These are phyloP conservation scores for Stegophylla sp. DNA, from an alignment of 2,888 invertebrate genomes.

Conservation along the genomic window DNA sequence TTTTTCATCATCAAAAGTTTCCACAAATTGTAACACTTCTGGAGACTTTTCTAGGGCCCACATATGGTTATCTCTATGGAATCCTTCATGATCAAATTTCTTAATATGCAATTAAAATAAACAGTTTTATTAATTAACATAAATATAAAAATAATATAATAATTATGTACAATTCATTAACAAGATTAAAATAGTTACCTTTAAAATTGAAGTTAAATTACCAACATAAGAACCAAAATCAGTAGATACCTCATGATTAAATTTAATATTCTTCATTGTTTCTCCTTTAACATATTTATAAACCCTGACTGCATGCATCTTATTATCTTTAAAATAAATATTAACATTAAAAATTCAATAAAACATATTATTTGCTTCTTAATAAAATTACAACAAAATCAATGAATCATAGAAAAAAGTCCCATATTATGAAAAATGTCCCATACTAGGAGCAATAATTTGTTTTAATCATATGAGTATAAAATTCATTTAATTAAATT, in stretches of 20 bases:
- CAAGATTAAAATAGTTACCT: conserved; percentile 1
- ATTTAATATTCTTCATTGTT: conserved; percentile 5
- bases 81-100: conserved; percentile 72
- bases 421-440: too few species aligned
- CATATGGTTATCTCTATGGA: conserved; percentile 72
- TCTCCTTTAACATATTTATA: conserved; percentile 40
- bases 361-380: too few species aligned
- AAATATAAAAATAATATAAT: background rate
- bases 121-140: background rate
- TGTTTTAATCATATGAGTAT: background rate
- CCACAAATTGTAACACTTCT: conserved; percentile 74
- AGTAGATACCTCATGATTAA: background rate
- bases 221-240: conserved; percentile 50
- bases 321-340: conserved; percentile 37
- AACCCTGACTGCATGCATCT: conserved; percentile 21
- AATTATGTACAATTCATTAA: background rate
- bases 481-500: background rate
- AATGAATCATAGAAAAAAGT: too few species aligned
- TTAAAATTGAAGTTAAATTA: conserved; percentile 28
- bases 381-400: too few species aligned
- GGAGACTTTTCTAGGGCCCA: conserved; percentile 81
- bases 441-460: too few species aligned
- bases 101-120: conserved; percentile 6
- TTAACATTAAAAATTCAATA: background rate
- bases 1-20: conserved; percentile 72